A percentile compares a stretch with the other conserved stretches of the same genome.
These are phyloP conservation scores for Drosophila atroscutellata DNA, from an alignment of 2,888 invertebrate genomes.

Conservation along the genomic window DNA sequence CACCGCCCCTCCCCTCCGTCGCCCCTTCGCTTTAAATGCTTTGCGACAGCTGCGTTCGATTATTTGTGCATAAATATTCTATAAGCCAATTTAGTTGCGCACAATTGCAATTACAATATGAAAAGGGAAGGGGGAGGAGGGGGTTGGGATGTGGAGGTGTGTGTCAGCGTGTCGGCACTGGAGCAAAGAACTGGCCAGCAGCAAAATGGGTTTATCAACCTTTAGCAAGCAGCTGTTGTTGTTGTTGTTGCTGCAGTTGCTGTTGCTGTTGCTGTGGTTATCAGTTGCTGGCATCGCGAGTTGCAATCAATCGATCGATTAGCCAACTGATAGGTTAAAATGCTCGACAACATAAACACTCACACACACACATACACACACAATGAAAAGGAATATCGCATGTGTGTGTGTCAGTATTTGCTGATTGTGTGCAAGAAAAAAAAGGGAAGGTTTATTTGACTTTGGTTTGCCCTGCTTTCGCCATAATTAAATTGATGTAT, in stretches of 20 bases:
- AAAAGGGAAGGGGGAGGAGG: neutral
- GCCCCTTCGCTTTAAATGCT: neutral
- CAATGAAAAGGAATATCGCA: constrained; percentile 1
- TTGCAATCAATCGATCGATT: constrained; percentile 76
- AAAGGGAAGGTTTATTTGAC: constrained; percentile 24
- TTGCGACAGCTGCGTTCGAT: constrained; percentile 55
- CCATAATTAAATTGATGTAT: constrained; percentile 72
- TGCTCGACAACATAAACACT: constrained; percentile 46
- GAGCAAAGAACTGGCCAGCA: constrained; percentile 23
- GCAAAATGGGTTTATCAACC: constrained; percentile 74
- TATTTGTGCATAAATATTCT: constrained; percentile 66
- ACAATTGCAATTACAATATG: constrained; percentile 67
- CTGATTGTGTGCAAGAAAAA: neutral
- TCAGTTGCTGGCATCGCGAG: constrained; percentile 59
- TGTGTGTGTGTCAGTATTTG: constrained; percentile 32
- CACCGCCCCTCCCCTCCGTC: no score
- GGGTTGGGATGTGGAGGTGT: neutral
- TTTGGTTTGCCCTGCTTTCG: constrained; percentile 28
- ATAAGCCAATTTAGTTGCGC: constrained; percentile 68
- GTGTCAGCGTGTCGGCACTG: neutral
- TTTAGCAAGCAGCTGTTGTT: constrained; percentile 30
- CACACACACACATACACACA: constrained; percentile 33
- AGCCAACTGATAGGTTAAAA: constrained; percentile 69
- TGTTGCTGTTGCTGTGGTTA: constrained; percentile 65
- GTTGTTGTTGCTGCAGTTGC: constrained; percentile 27